A percentile compares a stretch with the other conserved stretches of the same genome.
These are phyloP conservation scores for Hycleus cichorii DNA, from an alignment of 1,140 invertebrate species.

Conservation along the genomic window DNA sequence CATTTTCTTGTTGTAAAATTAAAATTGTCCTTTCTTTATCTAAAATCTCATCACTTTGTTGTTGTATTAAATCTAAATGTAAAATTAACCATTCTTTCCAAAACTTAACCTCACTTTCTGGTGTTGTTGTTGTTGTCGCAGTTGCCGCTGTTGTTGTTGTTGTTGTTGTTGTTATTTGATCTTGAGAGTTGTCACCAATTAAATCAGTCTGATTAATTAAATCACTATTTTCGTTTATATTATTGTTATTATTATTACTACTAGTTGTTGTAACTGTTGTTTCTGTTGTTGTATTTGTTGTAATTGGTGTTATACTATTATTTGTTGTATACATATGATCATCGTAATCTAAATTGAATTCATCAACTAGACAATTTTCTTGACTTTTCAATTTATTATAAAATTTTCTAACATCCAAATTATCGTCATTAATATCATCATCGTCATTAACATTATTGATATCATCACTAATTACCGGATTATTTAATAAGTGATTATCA, in stretches of 20 bases:
- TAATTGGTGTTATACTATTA: too few species aligned
- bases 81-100: slow-evolving; percentile 60
- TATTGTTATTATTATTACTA: too few species aligned
- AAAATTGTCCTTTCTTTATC: slow-evolving; percentile 59
- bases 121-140: slow-evolving; percentile 1
- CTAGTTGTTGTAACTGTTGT: slow-evolving; percentile 17
- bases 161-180: slow-evolving; percentile 15
- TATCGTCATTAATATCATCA: slow-evolving; percentile 15
- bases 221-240: too few species aligned
- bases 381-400: too few species aligned
- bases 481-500: slow-evolving; percentile 36
- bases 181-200: too few species aligned
- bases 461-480: slow-evolving; percentile 25
- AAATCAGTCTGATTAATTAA: too few species aligned
- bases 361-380: too few species aligned
- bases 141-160: not conserved
- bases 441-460: slow-evolving; percentile 23
- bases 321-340: slow-evolving; percentile 38
- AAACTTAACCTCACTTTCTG: slow-evolving; percentile 50
- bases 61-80: slow-evolving; percentile 66
- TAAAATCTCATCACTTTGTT: slow-evolving; percentile 61
- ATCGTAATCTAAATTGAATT: slow-evolving; percentile 10
- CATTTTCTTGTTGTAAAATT: slow-evolving; percentile 56
- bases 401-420: too few species aligned
- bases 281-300: not conserved